Evolutionary conservation across 2,113 vertebrate genomes (phyloP), one percentile per base, ranked within the genome.

Genomic region (Lucifuga dentata): DNA sequence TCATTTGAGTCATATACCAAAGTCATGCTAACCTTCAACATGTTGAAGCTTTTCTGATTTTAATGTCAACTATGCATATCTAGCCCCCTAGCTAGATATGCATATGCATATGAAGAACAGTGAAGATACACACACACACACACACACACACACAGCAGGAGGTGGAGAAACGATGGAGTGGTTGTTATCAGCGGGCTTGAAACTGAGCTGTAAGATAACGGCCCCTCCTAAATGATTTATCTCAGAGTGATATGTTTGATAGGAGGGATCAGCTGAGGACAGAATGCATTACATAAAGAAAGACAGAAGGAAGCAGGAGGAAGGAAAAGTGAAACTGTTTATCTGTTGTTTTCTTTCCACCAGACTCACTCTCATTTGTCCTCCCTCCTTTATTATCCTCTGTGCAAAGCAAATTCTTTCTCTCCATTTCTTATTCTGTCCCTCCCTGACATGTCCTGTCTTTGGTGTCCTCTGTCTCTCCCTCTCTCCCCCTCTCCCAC

Each of bases 221-320:
- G 38, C 61, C 44, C 62, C 50, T 50, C 58, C 64, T 15, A 23
- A 44, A 45, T 48, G 51, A 20, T 20, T 52, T 29, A 69, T 43
- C 62, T 80, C 56, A 48, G 29, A 9, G 43, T 44, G 61, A 15
- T 63, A 39, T 38, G 67, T 57, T 67, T 58, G 69, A 78, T 60
- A 78, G 48, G 44, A 15, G 66, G 40, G 65, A 77, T 76, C 65
- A 80, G 41, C 36, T 61, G 71, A 81, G 72, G 80, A 84, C 38
- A 56, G 16, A 56, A 52, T 13, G 11, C 29, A 44, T 44, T 23
- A 46, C 19, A 44, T 4, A 43, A 12, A 51, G 21, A 48, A 10
- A 53, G 59, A 50, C 13, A 57, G 41, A 65, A 33, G 56, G 57
- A n/a, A n/a, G n/a, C n/a, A 17, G 29, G 24, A 46, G 17, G 43